Evolutionary conservation across 2,797 vertebrate species (phyloP), one percentile per base, ranked within the genome.

Genomic region (Melanotaenia nigrans): DNA sequence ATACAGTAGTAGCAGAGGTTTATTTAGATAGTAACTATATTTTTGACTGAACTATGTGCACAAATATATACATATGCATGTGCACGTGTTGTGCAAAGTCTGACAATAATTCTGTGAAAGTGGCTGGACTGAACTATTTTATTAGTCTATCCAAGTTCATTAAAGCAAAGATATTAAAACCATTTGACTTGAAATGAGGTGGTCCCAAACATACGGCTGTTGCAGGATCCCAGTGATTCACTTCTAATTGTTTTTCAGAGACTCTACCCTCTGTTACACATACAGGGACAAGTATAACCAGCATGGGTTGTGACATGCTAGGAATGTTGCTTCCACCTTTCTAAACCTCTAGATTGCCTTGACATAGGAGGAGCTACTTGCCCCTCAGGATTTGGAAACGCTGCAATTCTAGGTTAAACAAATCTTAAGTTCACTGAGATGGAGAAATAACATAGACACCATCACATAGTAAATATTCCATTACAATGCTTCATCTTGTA

Each of bases 221-320:
- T 62, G 59, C 65, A 51, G 47, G 49, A 28, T 49, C 18, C 36
- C 56, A 6, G 72, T 77, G 33, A 85, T 77, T 81, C 68, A 60
- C 61, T 71, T 61, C 9, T 35, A 24, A 4, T 53, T 59, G 5
- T 22, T 78, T 74, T 55, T 36, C 9, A 67, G 61, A 61, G 59
- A n/a, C 45, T 76, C 58, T 53, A 65, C 63, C 33, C 66, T 55
- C 24, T 8, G 13, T 71, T 58, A 62, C 25, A 30, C n/a, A 13
- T 14, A 24, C 70, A 35, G 53, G 11, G 71, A 82, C 81, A 77
- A 57, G 80, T 79, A 76, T 58, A 69, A 71, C 68, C 68, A 77
- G 78, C 75, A 88, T 82, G 71, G 77, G 89, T 84, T 82, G 42
- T 70, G 63, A 90, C 87, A 86, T 74, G 87, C 45, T 49, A 72